Percentiles rank a stretch among this genome's conserved stretches.
These are phyloP conservation scores for Mohoua ochrocephala DNA, from an alignment of 2,113 vertebrate genomes.

Conservation along the genomic window DNA sequence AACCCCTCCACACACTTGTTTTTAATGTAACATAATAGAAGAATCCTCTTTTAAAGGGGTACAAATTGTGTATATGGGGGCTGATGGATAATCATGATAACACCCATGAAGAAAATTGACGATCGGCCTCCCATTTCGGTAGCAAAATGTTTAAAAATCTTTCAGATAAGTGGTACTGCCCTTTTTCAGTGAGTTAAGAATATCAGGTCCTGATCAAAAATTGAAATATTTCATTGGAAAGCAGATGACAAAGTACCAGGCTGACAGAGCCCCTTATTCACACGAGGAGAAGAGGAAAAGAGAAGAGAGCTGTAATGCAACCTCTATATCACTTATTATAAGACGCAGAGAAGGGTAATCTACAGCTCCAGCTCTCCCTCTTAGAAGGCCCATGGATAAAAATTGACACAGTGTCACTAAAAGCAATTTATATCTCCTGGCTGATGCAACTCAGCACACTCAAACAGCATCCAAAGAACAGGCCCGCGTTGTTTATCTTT, in stretches of 20 bases:
- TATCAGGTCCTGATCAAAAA: background rate
- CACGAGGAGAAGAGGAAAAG: background rate
- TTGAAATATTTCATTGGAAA: background rate
- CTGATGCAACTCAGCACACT: background rate
- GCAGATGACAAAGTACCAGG: background rate
- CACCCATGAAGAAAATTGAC: background rate
- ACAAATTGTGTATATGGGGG: background rate
- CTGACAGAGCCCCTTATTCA: background rate
- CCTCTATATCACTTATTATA: background rate
- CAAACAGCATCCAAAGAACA: background rate
- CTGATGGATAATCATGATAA: background rate
- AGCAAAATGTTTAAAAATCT: background rate
- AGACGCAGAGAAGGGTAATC: background rate
- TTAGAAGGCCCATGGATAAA: background rate
- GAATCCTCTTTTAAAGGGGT: background rate
- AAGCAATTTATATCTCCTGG: background rate
- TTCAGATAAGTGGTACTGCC: background rate
- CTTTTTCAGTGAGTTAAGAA: background rate
- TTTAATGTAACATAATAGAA: background rate
- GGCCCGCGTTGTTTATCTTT: accelerated
- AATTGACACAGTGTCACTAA: background rate
- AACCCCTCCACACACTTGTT: background rate
- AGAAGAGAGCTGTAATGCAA: background rate
- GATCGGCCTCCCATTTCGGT: background rate
- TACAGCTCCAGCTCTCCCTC: background rate